phyloP scores from a whole-genome alignment of 2,113 vertebrate genomes.

The Aphyosemion australe region DNA sequence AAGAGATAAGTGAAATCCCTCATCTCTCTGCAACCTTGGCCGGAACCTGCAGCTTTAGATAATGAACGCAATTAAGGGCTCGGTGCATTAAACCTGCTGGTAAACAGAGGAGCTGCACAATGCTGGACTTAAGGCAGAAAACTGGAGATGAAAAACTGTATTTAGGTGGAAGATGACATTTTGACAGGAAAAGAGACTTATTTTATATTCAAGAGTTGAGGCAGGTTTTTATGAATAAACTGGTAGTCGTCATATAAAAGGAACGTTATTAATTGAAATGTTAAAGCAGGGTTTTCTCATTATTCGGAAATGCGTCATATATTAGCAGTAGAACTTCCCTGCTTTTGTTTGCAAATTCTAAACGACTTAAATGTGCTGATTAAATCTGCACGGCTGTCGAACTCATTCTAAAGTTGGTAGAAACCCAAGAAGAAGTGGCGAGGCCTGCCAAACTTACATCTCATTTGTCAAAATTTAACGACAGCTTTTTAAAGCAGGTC shows the following conservation, averaged over 20 bases:
- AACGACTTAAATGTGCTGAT: too few species aligned
- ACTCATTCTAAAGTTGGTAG: too few species aligned
- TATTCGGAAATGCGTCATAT: too few species aligned
- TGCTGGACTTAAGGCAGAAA: slow-evolving; percentile 58
- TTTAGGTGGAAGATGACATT: slow-evolving; percentile 33
- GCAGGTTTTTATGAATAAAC: slow-evolving; percentile 19
- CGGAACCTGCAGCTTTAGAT: slow-evolving; percentile 77
- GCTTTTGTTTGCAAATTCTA: too few species aligned
- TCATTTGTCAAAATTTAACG: background rate
- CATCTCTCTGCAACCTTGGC: slow-evolving; percentile 73
- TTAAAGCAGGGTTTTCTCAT: background rate
- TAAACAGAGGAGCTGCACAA: slow-evolving; percentile 68
- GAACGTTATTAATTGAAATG: background rate
- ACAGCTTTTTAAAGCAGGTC: background rate
- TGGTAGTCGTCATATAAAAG: slow-evolving; percentile 13
- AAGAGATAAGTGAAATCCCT: slow-evolving; percentile 78
- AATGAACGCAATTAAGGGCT: slow-evolving; percentile 81
- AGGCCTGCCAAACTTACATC: too few species aligned
- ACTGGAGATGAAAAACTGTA: slow-evolving; percentile 37
- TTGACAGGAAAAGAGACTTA: slow-evolving; percentile 27
- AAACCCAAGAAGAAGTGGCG: background rate
- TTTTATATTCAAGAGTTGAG: slow-evolving; percentile 15
- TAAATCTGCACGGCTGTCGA: too few species aligned
- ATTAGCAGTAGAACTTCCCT: background rate
- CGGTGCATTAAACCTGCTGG: slow-evolving; percentile 71